Percentiles rank a stretch among this genome's conserved stretches.
These are phyloP conservation scores for Eurytoma adleriae DNA, from an alignment of 2,888 invertebrate species.

Conservation along the genomic window DNA sequence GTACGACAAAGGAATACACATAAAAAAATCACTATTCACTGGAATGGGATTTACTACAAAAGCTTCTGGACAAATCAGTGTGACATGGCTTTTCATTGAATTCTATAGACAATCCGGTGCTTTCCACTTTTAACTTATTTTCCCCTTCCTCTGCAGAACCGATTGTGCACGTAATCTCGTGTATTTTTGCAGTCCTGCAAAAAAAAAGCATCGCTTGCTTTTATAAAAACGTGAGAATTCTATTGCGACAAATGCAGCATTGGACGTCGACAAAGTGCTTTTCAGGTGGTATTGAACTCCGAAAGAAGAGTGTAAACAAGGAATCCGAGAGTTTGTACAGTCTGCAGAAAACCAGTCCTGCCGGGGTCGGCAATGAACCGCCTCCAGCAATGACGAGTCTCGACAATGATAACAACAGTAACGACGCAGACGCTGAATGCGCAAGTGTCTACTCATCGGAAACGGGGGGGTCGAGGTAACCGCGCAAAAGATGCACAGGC, in stretches of 20 bases:
- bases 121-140: too few relatives aligned
- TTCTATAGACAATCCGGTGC: too few relatives aligned
- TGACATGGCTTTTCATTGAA: too few relatives aligned
- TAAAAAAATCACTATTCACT: too few relatives aligned
- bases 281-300: background rate
- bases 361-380: background rate
- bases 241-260: background rate
- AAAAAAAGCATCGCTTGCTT: too few relatives aligned
- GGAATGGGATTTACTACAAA: too few relatives aligned
- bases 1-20: too few relatives aligned
- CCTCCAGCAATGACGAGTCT: background rate
- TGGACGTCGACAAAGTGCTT: too few relatives aligned
- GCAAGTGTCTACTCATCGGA: background rate
- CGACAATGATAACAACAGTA: slow-evolving; percentile 5
- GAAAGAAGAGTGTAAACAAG: background rate
- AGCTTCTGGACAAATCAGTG: too few relatives aligned
- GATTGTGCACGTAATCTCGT: too few relatives aligned
- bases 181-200: too few relatives aligned
- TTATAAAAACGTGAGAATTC: background rate
- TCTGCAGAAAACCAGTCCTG: slow-evolving; percentile 8
- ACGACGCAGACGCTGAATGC: background rate
- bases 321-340: background rate
- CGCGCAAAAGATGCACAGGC: background rate
- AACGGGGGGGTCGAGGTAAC: background rate
- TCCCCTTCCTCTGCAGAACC: too few relatives aligned